These are phyloP conservation scores for Chauna torquata DNA, from an alignment of 2,113 vertebrate genomes.

Conservation along the genomic window DNA sequence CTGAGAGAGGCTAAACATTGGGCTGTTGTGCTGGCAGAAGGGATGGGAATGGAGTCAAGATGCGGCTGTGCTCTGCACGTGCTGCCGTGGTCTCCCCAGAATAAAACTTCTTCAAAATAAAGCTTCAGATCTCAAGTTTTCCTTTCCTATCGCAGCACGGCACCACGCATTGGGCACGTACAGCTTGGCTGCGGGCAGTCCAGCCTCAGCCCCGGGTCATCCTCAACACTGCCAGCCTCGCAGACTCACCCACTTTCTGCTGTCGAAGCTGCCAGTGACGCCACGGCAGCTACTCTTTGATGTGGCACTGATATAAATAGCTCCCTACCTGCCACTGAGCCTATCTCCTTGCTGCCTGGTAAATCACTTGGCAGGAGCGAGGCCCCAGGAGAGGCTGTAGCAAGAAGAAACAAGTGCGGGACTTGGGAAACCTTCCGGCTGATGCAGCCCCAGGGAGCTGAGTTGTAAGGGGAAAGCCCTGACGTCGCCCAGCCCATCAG, in stretches of 20 bases:
- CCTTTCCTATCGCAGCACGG: not conserved
- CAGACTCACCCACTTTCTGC: not conserved
- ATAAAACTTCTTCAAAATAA: not conserved
- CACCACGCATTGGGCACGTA: rapidly evolving
- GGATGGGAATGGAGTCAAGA: not conserved
- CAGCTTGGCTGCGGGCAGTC: not conserved
- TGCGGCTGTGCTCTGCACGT: rapidly evolving
- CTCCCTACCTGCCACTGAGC: not conserved
- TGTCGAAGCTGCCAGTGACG: not conserved
- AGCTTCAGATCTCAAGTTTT: not conserved
- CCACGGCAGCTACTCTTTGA: not conserved
- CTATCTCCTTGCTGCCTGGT: not conserved
- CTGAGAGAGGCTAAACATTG: not conserved
- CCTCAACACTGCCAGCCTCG: not conserved
- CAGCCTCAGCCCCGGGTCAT: not conserved
- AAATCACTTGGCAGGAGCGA: not conserved
- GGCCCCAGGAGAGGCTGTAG: not conserved
- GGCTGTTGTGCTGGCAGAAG: not conserved
- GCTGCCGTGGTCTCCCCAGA: rapidly evolving
- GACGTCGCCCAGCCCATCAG: rapidly evolving
- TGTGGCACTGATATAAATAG: constrained; percentile 38
- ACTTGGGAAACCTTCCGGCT: not conserved
- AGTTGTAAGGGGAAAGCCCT: not conserved
- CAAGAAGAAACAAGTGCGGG: not conserved
- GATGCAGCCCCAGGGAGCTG: rapidly evolving